Base-by-base conservation (phyloP, 1,140 invertebrate species). In the Helicorthomorpha holstii region DNA sequence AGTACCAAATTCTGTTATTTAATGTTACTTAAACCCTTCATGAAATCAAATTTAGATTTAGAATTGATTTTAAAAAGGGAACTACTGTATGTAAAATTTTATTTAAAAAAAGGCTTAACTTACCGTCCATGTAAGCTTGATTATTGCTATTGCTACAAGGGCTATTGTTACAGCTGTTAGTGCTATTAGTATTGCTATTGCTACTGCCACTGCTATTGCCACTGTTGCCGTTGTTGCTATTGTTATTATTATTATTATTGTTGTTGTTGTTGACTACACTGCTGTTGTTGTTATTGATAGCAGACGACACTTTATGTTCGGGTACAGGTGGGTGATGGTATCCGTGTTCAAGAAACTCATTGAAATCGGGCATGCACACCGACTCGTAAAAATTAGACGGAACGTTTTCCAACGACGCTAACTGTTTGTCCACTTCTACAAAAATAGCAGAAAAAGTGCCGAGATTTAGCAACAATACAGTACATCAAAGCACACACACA, bases 301-400 rank as follows among this genome's bases (percentile, higher is more conserved):
- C 47, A 4, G 58, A 24, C 7, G 55, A 49, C 26, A 52, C 57
- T 34, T 61, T 61, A 21, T 55, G 52, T 12, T 56, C 51, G 34
- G 58, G 49, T 19, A 58, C 41, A 22, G 60, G 54, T n/a, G n/a
- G n/a, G n/a, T n/a, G n/a, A n/a, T n/a, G n/a, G 43, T 60, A 59
- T 1, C 71, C 72, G 27, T 58, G 53, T 50, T 67, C 66, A 59
- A 82, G 70, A 64, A 80, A 81, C 60, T 80, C 78, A 53, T 71
- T 75, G 58, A 84, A 71, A 64, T 87, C 83, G 55, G 82, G 81
- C 59, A 84, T 80, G 58, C 82, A 84, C 59, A 83, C 77, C 54
- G 79, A 76, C 59, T 85, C 82, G 71, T 83, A 85, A 59, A 83
- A 73, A 64, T 74, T 79, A 49, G 71, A 66, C 25, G 70, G 69